A percentile compares a stretch with the other conserved stretches of the same genome.
Conservation (phyloP, 2,888 invertebrate species). For the Tortricodes alternella region DNA sequence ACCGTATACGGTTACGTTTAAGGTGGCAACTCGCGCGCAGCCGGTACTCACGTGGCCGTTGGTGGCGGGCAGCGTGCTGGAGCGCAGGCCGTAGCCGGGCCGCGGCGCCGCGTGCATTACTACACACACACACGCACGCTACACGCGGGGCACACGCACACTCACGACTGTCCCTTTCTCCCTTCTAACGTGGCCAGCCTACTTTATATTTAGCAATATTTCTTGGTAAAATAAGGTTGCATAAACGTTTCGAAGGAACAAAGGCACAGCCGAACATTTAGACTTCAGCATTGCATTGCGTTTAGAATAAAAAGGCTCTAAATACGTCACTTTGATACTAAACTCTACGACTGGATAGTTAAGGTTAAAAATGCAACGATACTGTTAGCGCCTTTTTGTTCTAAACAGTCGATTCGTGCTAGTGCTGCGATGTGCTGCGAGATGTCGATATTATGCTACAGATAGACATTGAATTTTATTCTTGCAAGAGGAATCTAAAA, state of each 20-base stretch:
- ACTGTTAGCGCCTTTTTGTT: conserved; percentile 2
- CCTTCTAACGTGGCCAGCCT: too few species aligned
- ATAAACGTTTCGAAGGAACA: too few species aligned
- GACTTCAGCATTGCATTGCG: too few species aligned
- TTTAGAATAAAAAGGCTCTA: too few species aligned
- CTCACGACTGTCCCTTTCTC: too few species aligned
- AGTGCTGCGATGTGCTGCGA: conserved; percentile 13
- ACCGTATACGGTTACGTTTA: background rate
- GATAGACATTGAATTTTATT: too few species aligned
- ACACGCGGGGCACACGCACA: conserved; percentile 31
- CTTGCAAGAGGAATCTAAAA: too few species aligned
- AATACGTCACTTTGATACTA: too few species aligned
- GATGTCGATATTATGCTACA: background rate
- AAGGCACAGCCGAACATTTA: too few species aligned
- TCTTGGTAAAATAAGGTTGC: too few species aligned
- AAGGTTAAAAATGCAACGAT: conserved; percentile 34
- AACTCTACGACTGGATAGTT: too few species aligned
- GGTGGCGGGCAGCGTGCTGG: conserved; percentile 88
- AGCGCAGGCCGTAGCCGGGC: conserved; percentile 90
- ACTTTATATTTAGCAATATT: too few species aligned
- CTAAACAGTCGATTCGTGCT: conserved; percentile 7
- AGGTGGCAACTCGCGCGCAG: background rate
- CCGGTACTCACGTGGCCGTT: conserved; percentile 62
- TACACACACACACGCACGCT: conserved; percentile 43
- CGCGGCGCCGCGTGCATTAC: conserved; percentile 86